phyloP scores from a whole-genome alignment of 2,113 vertebrate genomes.

The Arenaria interpres region DNA sequence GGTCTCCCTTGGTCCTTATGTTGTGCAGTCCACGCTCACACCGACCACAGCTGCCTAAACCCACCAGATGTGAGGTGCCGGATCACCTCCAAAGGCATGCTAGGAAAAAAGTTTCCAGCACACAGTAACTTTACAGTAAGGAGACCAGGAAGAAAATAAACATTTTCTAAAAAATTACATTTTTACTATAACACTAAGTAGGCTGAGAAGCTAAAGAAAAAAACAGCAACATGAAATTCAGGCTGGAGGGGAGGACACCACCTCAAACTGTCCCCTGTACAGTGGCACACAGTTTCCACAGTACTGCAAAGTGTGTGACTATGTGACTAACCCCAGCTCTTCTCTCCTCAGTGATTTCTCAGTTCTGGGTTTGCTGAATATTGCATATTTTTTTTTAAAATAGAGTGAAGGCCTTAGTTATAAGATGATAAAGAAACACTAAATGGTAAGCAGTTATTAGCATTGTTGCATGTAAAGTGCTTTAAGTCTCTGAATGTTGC shows the following conservation, averaged over 20 bases:
- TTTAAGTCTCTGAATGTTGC: background rate
- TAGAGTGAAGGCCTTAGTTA: background rate
- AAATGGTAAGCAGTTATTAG: background rate
- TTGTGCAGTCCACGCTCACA: background rate
- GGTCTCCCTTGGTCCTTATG: background rate
- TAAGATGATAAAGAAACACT: background rate
- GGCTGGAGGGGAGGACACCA: background rate
- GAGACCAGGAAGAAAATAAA: background rate
- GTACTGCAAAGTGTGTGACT: background rate
- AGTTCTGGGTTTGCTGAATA: background rate
- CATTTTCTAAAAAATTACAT: background rate
- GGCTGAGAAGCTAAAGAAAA: background rate
- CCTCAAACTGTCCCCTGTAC: background rate
- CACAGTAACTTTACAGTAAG: background rate
- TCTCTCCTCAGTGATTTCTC: background rate
- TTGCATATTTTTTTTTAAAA: background rate
- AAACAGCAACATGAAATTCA: background rate
- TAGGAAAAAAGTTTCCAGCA: background rate
- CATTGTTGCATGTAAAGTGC: background rate
- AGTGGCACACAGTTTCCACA: background rate
- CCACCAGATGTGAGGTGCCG: background rate
- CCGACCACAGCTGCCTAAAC: background rate
- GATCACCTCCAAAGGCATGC: background rate
- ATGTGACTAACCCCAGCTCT: background rate
- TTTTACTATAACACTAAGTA: background rate